Percentiles rank a stretch among this genome's conserved stretches.
phyloP scores from a whole-genome alignment of 2,888 invertebrate species.

The Cosmorhoe ocellata region DNA sequence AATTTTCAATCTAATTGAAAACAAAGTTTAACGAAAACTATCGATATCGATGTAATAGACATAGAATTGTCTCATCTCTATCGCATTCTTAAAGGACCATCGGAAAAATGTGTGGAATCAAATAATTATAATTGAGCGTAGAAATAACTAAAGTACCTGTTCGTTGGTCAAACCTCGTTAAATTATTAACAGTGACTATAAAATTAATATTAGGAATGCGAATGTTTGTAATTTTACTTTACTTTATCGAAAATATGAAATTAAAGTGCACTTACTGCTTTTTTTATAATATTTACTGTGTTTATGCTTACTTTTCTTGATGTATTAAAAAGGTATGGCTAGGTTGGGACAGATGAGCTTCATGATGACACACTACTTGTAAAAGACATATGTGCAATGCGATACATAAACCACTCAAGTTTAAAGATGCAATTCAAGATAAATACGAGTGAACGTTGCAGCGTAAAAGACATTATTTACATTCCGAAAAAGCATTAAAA shows the following conservation, averaged over 20 bases:
- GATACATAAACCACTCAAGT: conserved; percentile 29
- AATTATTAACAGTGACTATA: conserved; percentile 26
- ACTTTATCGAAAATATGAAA: too few relatives aligned
- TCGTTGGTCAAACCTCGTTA: conserved; percentile 33
- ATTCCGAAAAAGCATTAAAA: conserved; percentile 47
- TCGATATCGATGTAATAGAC: too few relatives aligned
- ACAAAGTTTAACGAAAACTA: too few relatives aligned
- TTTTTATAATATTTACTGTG: too few relatives aligned
- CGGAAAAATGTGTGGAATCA: conserved; percentile 43
- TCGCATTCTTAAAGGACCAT: conserved; percentile 25
- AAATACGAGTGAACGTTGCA: conserved; percentile 37
- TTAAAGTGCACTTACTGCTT: too few relatives aligned
- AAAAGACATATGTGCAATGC: conserved; percentile 12
- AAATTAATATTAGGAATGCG: too few relatives aligned
- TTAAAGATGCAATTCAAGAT: conserved; percentile 23
- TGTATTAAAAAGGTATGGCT: background rate
- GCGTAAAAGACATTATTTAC: conserved; percentile 30
- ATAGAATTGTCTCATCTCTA: conserved; percentile 5
- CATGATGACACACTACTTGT: conserved; percentile 4
- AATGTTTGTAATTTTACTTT: too few relatives aligned
- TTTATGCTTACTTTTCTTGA: too few relatives aligned
- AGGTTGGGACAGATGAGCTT: background rate
- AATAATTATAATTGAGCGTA: conserved; percentile 56
- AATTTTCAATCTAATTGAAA: too few relatives aligned
- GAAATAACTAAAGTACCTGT: conserved; percentile 38